Base-by-base conservation (phyloP, 2,113 vertebrate genomes). In the Chaetodon trifascialis region DNA sequence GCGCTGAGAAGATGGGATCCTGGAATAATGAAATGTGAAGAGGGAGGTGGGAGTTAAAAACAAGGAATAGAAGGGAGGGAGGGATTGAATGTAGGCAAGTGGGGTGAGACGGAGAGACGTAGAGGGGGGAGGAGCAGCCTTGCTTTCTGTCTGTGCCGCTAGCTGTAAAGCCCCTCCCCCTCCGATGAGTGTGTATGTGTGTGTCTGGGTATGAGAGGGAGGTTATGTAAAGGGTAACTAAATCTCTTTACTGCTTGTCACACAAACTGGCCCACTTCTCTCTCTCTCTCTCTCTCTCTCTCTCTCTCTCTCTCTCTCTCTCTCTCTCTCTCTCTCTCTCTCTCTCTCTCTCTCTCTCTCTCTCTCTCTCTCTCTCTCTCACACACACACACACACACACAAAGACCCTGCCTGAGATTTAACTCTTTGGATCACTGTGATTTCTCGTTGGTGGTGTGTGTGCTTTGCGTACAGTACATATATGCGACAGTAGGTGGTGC, bases 171-270 rank as follows among this genome's bases (percentile, higher is more conserved):
- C 90, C 89, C 91, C 93, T 92, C 94, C 95, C 93, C 90, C 92
- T 88, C 81, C 73, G 72, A 72, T 3, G 12, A 76, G 49, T 74
- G 56, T 80, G 38, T 79, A 11, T 68, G 76, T 86, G 64, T 76
- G 83, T 38, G 67, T 89, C 78, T 90, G 89, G 83, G 76, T 85
- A 85, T 87, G 67, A 65, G 80, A 79, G 79, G 80, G 89, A 91
- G 92, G 93, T 94, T 95, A 94, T 95, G 93, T 95, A 94, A 95
- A 94, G 88, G 93, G 94, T 91, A 95, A 94, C 90, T 66, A 82
- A 92, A 93, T 94, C 90, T 90, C 82, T 75, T 81, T 7, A 56
- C 91, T 87, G 86, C 80, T 77, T 79, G 70, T 93, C 90, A 89
- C 83, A 86, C 77, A 82, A 49, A 89, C 67, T 77, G 64, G 68